Conservation (phyloP, 2,888 invertebrate genomes). For the Amphipoea oculea region DNA sequence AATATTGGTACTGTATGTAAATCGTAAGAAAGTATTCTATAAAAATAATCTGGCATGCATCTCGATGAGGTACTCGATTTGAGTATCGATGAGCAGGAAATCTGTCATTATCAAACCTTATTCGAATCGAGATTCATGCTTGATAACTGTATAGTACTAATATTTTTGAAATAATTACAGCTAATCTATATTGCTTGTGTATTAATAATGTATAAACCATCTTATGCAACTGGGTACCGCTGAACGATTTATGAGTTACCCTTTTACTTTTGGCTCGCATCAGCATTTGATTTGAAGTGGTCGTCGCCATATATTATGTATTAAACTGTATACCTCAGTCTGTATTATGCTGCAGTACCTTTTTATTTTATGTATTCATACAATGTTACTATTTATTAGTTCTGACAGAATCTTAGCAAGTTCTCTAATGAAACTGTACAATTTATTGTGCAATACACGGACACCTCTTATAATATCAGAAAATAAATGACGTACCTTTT, state of each 20-base stretch:
- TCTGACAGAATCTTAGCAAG: background rate
- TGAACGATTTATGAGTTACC: constrained; percentile 52
- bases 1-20: background rate
- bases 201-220: constrained; percentile 20
- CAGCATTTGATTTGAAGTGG: constrained; percentile 18
- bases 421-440: background rate
- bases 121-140: background rate
- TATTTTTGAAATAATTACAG: constrained; percentile 4
- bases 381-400: background rate
- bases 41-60: constrained; percentile 11
- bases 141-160: background rate
- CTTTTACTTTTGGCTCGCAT: constrained; percentile 50
- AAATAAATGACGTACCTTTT: background rate
- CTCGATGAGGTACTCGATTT: background rate
- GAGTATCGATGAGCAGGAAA: background rate
- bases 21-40: background rate
- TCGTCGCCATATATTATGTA: constrained; percentile 27
- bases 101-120: background rate
- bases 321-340: constrained; percentile 31
- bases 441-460: background rate
- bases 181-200: constrained; percentile 7
- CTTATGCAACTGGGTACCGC: constrained; percentile 12
- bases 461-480: background rate
- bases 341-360: constrained; percentile 24
- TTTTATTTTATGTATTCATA: constrained; percentile 10